Evolutionary conservation across 2,113 vertebrate species (phyloP).

Genomic region (Columba janthina): DNA sequence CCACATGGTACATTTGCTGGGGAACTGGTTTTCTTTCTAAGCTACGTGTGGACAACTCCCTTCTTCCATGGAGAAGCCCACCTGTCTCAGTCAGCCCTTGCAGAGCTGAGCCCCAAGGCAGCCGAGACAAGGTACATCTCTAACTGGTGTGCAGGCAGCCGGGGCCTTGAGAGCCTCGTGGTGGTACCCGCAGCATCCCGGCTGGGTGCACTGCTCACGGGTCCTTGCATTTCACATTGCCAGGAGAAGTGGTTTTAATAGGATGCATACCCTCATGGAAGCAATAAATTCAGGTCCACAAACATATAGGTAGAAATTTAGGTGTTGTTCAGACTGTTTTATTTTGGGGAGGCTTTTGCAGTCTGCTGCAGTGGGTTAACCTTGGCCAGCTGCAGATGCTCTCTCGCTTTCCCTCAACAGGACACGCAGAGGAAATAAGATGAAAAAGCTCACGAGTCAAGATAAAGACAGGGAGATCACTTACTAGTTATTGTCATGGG

Average conservation of each 20-base stretch:
- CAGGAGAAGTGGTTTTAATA: not conserved
- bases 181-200: not conserved
- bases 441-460: not conserved
- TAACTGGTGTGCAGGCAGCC: not conserved
- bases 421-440: not conserved
- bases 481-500: not conserved
- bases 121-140: rapidly evolving
- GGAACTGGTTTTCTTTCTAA: not conserved
- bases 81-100: not conserved
- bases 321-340: not conserved
- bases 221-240: not conserved
- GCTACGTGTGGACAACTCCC: not conserved
- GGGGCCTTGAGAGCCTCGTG: not conserved
- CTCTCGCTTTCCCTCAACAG: not conserved
- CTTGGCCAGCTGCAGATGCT: not conserved
- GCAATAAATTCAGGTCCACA: not conserved
- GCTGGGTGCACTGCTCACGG: not conserved
- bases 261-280: not conserved
- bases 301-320: not conserved
- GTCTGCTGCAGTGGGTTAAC: not conserved
- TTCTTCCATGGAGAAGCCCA: not conserved
- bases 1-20: not conserved
- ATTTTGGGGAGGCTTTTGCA: not conserved
- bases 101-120: not conserved
- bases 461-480: not conserved